Evolutionary conservation across 2,797 vertebrate genomes (phyloP).

Genomic region (Hydrocynus forskahlii): DNA sequence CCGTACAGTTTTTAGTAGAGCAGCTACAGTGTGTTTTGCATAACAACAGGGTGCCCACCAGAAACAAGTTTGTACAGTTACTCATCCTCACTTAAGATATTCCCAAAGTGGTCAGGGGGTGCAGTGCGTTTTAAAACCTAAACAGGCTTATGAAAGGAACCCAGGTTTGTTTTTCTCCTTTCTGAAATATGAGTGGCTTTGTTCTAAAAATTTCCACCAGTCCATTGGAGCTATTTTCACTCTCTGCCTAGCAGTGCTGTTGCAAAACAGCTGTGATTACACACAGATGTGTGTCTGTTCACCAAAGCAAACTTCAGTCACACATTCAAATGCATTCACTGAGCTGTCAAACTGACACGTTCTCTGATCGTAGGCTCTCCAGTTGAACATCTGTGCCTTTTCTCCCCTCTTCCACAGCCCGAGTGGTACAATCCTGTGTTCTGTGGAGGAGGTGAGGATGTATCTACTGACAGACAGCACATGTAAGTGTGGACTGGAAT

Average conservation of each 20-base stretch:
- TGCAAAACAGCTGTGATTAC: constrained; percentile 36
- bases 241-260: neutral
- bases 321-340: constrained; percentile 16
- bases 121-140: neutral
- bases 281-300: constrained; percentile 21
- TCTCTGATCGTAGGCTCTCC: neutral
- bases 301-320: constrained; percentile 17
- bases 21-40: constrained; percentile 1
- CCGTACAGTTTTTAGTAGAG: neutral
- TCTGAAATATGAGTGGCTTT: neutral
- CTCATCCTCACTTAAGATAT: neutral
- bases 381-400: constrained; percentile 17
- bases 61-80: neutral
- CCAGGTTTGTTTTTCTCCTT: neutral
- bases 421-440: constrained; percentile 92
- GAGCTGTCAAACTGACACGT: constrained; percentile 22
- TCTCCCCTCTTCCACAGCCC: constrained; percentile 78
- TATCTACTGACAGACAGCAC: constrained; percentile 98
- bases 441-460: constrained; percentile 95
- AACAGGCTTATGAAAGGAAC: neutral
- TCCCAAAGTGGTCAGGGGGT: neutral
- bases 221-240: neutral
- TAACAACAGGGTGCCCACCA: neutral
- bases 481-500: constrained; percentile 98
- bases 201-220: neutral